Evolutionary conservation across 2,888 invertebrate species (phyloP).

Genomic region (Belgica antarctica): DNA sequence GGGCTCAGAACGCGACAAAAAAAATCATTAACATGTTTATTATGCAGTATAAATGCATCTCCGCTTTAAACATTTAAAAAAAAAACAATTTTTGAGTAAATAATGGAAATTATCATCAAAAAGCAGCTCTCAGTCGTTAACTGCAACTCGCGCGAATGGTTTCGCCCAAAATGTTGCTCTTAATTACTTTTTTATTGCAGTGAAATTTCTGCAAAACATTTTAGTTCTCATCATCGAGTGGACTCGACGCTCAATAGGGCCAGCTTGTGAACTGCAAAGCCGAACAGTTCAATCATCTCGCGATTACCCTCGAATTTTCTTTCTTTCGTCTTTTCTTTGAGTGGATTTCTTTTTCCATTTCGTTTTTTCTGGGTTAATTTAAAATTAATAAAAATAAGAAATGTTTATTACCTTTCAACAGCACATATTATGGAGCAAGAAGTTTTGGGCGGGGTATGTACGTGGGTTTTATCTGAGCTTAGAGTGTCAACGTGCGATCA

Average conservation of each 20-base stretch:
- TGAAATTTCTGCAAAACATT: neutral
- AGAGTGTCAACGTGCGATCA: no score
- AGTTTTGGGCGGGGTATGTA: no score
- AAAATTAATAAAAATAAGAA: slow-evolving; percentile 24
- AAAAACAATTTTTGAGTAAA: neutral
- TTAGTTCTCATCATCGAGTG: neutral
- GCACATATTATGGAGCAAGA: no score
- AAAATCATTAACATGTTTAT: slow-evolving; percentile 14
- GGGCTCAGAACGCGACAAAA: neutral
- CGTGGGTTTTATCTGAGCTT: no score
- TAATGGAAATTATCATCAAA: neutral
- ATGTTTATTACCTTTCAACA: neutral
- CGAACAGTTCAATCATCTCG: neutral
- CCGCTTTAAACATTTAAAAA: slow-evolving; percentile 11
- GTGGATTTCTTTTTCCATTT: neutral
- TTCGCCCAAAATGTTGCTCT: neutral
- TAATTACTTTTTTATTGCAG: neutral
- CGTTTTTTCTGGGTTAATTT: slow-evolving; percentile 28
- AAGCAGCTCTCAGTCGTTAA: neutral
- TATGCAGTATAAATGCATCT: slow-evolving; percentile 26
- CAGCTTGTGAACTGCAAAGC: neutral
- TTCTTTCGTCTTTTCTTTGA: neutral
- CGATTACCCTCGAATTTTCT: neutral
- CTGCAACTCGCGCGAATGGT: neutral
- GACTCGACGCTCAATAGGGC: neutral